These are phyloP conservation scores for Reticulitermes speratus DNA, from an alignment of 1,140 invertebrate species.

Conservation along the genomic window DNA sequence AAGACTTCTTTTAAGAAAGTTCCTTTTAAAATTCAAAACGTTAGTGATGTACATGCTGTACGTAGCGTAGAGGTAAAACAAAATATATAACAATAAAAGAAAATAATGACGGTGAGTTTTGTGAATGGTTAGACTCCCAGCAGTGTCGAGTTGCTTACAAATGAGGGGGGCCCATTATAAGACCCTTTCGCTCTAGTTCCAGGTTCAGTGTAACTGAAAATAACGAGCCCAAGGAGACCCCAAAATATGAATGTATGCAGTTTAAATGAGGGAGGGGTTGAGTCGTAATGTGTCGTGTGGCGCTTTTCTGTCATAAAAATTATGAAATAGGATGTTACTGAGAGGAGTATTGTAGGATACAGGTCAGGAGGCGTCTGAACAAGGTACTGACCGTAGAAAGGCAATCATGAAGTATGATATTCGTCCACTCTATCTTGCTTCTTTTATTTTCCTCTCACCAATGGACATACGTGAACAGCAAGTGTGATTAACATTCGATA, in stretches of 20 bases:
- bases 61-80: too few species aligned
- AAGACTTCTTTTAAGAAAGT: not conserved
- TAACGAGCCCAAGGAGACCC: not conserved
- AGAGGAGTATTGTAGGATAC: too few species aligned
- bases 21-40: too few species aligned
- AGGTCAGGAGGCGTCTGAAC: too few species aligned
- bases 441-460: too few species aligned
- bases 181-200: not conserved
- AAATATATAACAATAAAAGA: not conserved
- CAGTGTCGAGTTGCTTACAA: conserved; percentile 1
- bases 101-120: not conserved
- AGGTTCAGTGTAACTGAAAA: not conserved
- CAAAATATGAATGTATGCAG: not conserved
- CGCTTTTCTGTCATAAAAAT: not conserved
- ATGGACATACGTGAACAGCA: too few species aligned
- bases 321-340: not conserved
- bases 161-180: not conserved
- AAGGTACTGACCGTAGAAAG: too few species aligned
- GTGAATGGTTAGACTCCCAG: not conserved
- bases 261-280: not conserved
- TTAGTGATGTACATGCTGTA: too few species aligned
- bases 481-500: too few species aligned
- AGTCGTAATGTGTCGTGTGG: not conserved
- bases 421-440: too few species aligned
- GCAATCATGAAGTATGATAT: too few species aligned